Evolutionary conservation across 2,113 vertebrate species (phyloP).

Genomic region (Pygathrix nemaeus): DNA sequence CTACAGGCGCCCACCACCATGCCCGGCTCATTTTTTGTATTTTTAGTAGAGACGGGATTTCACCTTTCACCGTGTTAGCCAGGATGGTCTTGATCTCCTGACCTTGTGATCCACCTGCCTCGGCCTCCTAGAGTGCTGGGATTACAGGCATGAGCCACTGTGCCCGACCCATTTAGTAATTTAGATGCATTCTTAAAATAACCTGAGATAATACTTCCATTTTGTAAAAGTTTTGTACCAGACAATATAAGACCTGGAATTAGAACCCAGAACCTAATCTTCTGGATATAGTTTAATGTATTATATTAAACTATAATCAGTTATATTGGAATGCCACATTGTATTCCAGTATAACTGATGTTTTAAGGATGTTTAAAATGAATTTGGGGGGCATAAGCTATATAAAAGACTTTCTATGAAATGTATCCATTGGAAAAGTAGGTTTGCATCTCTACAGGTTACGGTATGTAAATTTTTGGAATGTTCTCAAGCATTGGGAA

Average conservation of each 20-base stretch:
- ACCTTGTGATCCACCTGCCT: no score
- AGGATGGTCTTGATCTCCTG: no score
- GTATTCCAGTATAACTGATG: background rate
- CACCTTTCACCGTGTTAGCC: no score
- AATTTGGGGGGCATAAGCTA: background rate
- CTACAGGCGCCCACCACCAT: no score
- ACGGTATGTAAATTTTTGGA: background rate
- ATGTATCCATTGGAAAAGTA: background rate
- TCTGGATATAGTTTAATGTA: background rate
- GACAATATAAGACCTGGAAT: background rate
- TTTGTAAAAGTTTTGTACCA: background rate
- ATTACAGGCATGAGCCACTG: no score
- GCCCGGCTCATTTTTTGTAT: no score
- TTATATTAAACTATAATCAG: no score
- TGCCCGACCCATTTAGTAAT: background rate
- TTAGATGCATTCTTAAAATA: constrained; percentile 16
- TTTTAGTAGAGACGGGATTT: no score
- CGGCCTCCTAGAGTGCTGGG: no score
- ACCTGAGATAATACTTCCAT: background rate
- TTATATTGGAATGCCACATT: background rate
- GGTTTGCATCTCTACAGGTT: background rate
- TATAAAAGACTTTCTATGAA: background rate
- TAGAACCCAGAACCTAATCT: background rate
- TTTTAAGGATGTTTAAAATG: background rate
- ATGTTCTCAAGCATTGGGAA: background rate